phyloP scores from a whole-genome alignment of 2,797 vertebrate genomes.

The Meriones psammophilus region DNA sequence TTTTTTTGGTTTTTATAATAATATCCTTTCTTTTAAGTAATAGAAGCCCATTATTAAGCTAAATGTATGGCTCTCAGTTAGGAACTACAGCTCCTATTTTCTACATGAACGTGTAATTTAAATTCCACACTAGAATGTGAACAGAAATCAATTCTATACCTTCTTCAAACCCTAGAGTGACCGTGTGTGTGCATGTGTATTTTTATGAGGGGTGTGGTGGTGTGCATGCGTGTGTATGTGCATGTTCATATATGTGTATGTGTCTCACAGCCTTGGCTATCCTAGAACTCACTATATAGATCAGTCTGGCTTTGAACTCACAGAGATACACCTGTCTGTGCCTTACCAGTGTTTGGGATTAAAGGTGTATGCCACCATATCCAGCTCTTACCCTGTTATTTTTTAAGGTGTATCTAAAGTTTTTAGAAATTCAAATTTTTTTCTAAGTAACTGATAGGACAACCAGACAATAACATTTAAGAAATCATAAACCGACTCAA shows the following conservation, averaged over 20 bases:
- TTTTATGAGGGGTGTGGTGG: not conserved
- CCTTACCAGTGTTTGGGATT: not conserved
- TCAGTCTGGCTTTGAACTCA: not conserved
- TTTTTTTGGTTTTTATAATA: slow-evolving; percentile 30
- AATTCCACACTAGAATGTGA: not conserved
- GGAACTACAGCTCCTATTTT: not conserved
- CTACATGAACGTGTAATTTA: not conserved
- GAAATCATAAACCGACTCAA: not conserved
- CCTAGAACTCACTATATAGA: not conserved
- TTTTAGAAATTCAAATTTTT: not conserved
- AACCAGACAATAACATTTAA: not conserved
- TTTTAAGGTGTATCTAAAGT: not conserved
- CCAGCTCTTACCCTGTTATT: not conserved
- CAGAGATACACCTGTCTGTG: not conserved
- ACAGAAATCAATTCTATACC: slow-evolving; percentile 24
- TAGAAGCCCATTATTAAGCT: not conserved
- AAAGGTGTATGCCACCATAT: not conserved
- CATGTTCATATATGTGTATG: too few species aligned
- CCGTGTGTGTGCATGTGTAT: not conserved
- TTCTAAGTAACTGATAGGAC: slow-evolving; percentile 6
- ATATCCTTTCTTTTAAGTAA: slow-evolving; percentile 20
- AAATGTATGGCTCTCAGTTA: not conserved
- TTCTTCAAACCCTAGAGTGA: not conserved
- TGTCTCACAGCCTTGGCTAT: not conserved
- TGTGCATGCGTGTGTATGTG: too few species aligned